Base-by-base conservation (phyloP, 1,140 invertebrate genomes). In the Drosophila virilis region DNA sequence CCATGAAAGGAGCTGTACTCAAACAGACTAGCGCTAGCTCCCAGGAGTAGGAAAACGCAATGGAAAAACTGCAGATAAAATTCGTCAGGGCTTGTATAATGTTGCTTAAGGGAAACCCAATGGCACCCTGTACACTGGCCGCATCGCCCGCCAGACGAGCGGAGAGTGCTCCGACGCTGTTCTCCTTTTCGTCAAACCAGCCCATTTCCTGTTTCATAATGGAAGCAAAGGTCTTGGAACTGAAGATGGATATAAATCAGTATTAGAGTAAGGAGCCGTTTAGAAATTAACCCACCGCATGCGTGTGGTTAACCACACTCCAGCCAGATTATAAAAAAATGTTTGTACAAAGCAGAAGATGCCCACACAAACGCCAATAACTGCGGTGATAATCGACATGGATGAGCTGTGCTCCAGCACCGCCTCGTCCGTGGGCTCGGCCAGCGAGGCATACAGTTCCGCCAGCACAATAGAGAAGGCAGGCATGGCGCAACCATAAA, bases 401-500 rank as follows among this genome's bases (percentile, higher is more conserved):
- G 93, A 92, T 10, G 95, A 93, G 0, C 95, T 95, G 65, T 95
- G 92, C 0, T 86, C 46, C 3, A 94, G 92, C 1, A 97, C 94
- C 66, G 93, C 93, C 1, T 94, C 92, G 6, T 94, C 92, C 55
- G 96, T 94, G 2, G 86, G 92, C 83, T 62, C 94, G 92, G 75
- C 79, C 22, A 93, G 64, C 0, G 91, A 88, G 67, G 95, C 95
- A 62, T 97, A 94, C 33, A 98, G 95, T 83, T 98, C 96, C 32
- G 97, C 96, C 84, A 98, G 96, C 0, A 98, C 89, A 8, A 98
- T 93, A 0, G 97, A 96, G 91, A 97, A 98, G 4, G 94, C 94
- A 0, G 97, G 97, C 76, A 97, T 95, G 8, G 95, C 94, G 0
- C 94, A 94, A 3, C 97, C 97, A 54, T 95, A 95, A 6, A 95